Base-by-base conservation (phyloP, 1,140 invertebrate species). In the Pectinophora gossypiella region DNA sequence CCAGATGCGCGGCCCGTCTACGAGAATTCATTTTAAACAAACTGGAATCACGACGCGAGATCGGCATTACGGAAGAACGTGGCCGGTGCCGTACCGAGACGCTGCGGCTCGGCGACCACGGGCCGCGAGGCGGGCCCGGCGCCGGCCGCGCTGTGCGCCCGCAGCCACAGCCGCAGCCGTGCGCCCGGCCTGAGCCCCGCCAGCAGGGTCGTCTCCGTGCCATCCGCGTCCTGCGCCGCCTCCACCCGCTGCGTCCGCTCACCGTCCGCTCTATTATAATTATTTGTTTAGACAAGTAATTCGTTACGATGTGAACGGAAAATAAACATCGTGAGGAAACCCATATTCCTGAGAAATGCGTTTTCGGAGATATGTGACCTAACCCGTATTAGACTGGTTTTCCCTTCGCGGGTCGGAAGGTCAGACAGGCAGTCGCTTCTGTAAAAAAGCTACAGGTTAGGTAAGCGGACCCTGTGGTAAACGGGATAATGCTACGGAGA, bases 121-220 rank as follows among this genome's bases (percentile, higher is more conserved):
- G 92, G 61, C 9, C 64, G 62, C 13, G 75, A 70, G 22, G 77
- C 68, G 22, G 80, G 64, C 0, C 94, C 95, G 76, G 95, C 94
- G 1, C 95, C 95, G 3, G 93, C 89, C 6, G 89, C 89, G 1
- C 94, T 95, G 2, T 92, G 92, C 6, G 95, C 95, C 9, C 94
- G 93, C 22, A 96, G 92, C 94, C 95, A 96, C 81, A 96, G 94
- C 80, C 96, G 94, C 77, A 95, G 95, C 23, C 91, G 86, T 64
- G 92, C 91, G 64, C 73, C 68, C 49, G 76, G 77, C 43, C 77
- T 69, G 53, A 87, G 58, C 0, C 81, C 75, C 21, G 72, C 57
- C 50, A 88, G 73, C 46, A 77, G 76, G 43, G 67, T 66, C 23
- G 51, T 61, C n/a, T 46, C 59, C 6, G n/a, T 38, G 3, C 9